Conservation (phyloP, 2,113 vertebrate species). For the Actenoides hombroni region DNA sequence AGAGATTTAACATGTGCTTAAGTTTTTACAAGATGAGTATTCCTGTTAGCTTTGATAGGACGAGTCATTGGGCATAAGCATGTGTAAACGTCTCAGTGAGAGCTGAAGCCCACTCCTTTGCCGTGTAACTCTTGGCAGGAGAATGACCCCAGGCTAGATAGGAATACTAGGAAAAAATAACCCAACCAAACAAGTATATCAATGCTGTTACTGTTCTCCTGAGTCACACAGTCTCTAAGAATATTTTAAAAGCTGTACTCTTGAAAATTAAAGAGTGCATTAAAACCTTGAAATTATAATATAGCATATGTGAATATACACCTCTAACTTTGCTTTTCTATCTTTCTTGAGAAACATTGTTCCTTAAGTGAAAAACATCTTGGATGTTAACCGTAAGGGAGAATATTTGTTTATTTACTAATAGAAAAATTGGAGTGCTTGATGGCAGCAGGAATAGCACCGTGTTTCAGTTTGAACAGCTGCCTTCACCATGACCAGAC, state of each 20-base stretch:
- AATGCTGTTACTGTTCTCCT: background rate
- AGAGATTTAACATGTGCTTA: background rate
- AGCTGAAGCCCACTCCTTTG: constrained; percentile 10
- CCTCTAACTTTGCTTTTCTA: background rate
- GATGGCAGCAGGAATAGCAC: background rate
- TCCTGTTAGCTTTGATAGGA: background rate
- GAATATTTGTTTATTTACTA: constrained; percentile 5
- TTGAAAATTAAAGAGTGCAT: background rate
- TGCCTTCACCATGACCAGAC: background rate
- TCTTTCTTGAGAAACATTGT: background rate
- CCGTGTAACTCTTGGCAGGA: background rate
- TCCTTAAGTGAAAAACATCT: background rate
- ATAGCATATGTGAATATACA: background rate
- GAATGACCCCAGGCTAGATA: background rate
- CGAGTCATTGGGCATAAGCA: background rate
- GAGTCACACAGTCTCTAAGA: background rate
- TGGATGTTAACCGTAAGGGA: background rate
- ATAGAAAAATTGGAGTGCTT: background rate
- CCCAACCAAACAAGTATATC: background rate
- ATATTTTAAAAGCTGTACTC: background rate
- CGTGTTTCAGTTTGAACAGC: background rate
- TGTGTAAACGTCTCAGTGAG: background rate
- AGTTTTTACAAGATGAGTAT: background rate
- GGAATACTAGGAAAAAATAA: background rate
- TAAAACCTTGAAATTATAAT: background rate